Evolutionary conservation across 1,140 invertebrate species (phyloP).

Genomic region (Drosophila punjabiensis): DNA sequence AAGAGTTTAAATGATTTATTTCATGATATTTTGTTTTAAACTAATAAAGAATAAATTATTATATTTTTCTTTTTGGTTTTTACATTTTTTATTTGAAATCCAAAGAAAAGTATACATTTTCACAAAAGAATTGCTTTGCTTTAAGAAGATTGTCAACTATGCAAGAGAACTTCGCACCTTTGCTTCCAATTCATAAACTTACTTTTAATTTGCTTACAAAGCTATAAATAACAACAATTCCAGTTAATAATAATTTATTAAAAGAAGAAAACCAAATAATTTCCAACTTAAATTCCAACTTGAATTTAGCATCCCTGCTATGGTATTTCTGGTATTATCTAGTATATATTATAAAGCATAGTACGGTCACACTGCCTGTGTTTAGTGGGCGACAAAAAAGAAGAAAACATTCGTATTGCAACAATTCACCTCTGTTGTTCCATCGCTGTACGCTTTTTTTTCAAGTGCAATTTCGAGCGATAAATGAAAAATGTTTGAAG

Average conservation of each 20-base stretch:
- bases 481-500: constrained; percentile 24
- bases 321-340: neutral
- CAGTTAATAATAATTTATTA: neutral
- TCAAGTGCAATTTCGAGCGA: constrained; percentile 23
- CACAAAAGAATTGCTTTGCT: too few species aligned
- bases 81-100: neutral
- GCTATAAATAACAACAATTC: neutral
- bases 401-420: constrained; percentile 16
- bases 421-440: constrained; percentile 16
- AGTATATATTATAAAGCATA: neutral
- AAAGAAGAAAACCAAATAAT: neutral
- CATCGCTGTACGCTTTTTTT: constrained; percentile 20
- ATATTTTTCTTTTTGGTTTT: too few species aligned
- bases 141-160: neutral
- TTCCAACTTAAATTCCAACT: neutral
- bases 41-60: neutral
- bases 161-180: neutral
- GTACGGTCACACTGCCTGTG: neutral
- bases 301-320: neutral
- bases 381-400: neutral
- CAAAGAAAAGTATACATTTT: neutral
- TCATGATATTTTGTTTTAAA: neutral
- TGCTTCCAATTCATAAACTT: neutral
- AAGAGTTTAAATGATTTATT: too few species aligned
- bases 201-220: neutral